Base-by-base conservation (phyloP, 2,113 vertebrate genomes). In the Pogonocichla stellata region DNA sequence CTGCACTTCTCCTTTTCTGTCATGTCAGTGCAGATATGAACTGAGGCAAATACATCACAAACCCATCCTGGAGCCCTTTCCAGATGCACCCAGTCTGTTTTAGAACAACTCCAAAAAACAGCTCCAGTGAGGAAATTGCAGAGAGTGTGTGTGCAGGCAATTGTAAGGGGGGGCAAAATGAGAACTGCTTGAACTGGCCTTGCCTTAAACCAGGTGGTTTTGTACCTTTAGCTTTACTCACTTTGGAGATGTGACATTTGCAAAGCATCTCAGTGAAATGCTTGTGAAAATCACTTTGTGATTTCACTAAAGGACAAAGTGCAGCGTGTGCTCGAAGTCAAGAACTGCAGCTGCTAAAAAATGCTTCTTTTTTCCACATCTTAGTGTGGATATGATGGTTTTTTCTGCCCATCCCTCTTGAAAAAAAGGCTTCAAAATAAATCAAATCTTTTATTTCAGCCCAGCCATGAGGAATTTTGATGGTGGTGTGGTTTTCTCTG, bases 281-380 rank as follows among this genome's bases (percentile, higher is more conserved):
- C 47, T 48, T 24, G 47, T 48, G 47, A 51, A 26, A 51, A 51
- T 51, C 50, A 51, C 14, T 51, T 28, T 28, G 50, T 51, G 62
- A 36, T 86, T 83, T 53, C 25, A 56, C 15, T 3, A 2, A 17
- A 48, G 56, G 33, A 40, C 38, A 13, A 25, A 61, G 61, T 20
- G 14, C 36, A 3, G 4, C 0, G 0, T 25, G 31, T 67, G 75
- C 71, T 66, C 20, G 2, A 26, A 64, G 33, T 50, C 1, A 1
- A 81, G 25, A 80, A 3, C 23, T 61, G 51, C 34, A 71, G 40
- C 71, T 64, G 36, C 10, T 69, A 29, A 34, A 65, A 58, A 77
- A 40, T 28, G 14, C 1, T 45, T 12, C 15, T 69, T 64, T 72
- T 56, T 43, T 12, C 40, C 42, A 19, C 36, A 6, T 13, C 17